Base-by-base conservation (phyloP, 2,113 vertebrate species). In the Otocyon megalotis region DNA sequence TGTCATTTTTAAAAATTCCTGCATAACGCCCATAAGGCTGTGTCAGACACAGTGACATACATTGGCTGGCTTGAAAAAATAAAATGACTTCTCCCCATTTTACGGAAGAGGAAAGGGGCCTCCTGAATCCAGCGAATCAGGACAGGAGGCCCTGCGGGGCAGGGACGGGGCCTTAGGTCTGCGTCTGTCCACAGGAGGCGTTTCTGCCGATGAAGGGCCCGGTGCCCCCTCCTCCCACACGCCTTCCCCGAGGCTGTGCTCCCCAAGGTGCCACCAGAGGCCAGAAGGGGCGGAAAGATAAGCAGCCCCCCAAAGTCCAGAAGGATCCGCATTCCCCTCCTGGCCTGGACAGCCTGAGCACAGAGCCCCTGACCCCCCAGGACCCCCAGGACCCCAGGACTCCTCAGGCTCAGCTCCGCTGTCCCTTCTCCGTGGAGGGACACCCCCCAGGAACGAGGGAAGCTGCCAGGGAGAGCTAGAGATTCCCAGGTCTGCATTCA, bases 401-500 rank as follows among this genome's bases (percentile, higher is more conserved):
- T 5, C 43, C 43, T 43, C 43, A 43, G 43, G 43, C 43, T 43
- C 43, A 1, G 5, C 43, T 43, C 43, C 5, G 43, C 43, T 43
- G 43, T 43, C 43, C 43, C 43, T 43, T 6, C 43, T 43, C 43
- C 6, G 43, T 43, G 43, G 43, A 43, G 43, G 43, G 43, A 43
- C 5, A 1, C 43, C 5, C 5, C 43, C 43, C 43, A 43, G 43
- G 43, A 43, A 43, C 43, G 43, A 43, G 7, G 32, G 65, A 90
- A 94, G 95, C 85, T 97, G 80, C 91, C 60, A 80, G 81, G 60
- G 53, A 86, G 79, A 88, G 37, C 93, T 86, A 81, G 85, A 96
- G 82, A 96, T 56, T 94, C 94, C 95, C 89, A 96, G 37, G 60
- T 62, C 88, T 83, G 94, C 92, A 87, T 95, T 96, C 95, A 95